These are phyloP conservation scores for Onthophagus taurus DNA, from an alignment of 1,140 invertebrate genomes.

Conservation along the genomic window DNA sequence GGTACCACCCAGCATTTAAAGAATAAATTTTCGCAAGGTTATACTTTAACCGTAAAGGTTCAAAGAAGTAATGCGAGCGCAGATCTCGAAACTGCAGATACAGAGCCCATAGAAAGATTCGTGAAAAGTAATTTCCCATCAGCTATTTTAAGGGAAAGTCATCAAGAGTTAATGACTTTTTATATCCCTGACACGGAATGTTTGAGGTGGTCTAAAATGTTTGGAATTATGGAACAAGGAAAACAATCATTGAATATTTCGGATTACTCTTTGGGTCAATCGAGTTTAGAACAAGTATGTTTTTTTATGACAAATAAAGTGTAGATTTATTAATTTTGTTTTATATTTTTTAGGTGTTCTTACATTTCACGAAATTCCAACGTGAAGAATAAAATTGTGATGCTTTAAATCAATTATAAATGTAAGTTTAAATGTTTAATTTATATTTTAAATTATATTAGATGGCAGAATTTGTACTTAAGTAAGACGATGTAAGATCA, in stretches of 20 bases:
- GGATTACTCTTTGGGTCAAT: conserved; percentile 76
- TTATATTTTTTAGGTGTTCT: too few relatives aligned
- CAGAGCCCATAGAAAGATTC: conserved; percentile 36
- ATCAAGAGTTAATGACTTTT: conserved; percentile 67
- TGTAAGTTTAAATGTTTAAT: too few relatives aligned
- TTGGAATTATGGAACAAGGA: conserved; percentile 59
- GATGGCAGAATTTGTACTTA: too few relatives aligned
- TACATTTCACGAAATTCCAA: too few relatives aligned
- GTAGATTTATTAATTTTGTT: too few relatives aligned
- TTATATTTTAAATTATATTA: too few relatives aligned
- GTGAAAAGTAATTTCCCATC: conserved; percentile 37
- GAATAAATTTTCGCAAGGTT: conserved; percentile 50
- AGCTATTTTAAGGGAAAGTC: conserved; percentile 51
- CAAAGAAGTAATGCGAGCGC: conserved; percentile 21
- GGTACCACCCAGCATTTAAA: conserved; percentile 60
- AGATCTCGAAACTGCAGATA: conserved; percentile 6
- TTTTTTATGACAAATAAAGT: too few relatives aligned
- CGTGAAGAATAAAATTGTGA: too few relatives aligned
- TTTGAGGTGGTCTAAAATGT: conserved; percentile 63
- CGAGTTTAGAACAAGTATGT: conserved; percentile 71
- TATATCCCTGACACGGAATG: conserved; percentile 48
- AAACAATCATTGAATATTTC: conserved; percentile 50
- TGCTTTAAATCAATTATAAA: too few relatives aligned
- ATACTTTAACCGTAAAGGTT: conserved; percentile 35
- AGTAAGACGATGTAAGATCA: too few relatives aligned